Conservation (phyloP, 2,113 vertebrate genomes). For the Herpetotheres cachinnans region DNA sequence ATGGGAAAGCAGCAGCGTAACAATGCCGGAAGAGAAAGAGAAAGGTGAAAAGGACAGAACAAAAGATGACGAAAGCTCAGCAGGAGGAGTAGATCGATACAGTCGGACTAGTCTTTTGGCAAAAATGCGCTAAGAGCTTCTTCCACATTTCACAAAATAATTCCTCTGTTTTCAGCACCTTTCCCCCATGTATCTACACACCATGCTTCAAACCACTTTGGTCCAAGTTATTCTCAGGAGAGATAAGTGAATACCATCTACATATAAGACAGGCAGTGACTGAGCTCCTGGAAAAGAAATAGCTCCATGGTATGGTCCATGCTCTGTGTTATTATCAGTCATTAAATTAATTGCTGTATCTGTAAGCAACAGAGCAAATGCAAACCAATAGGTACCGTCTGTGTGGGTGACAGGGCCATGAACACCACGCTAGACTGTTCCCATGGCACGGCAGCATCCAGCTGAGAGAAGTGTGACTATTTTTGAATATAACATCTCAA, state of each 20-base stretch:
- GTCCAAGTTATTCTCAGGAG: not conserved
- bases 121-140: not conserved
- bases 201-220: not conserved
- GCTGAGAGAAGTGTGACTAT: not conserved
- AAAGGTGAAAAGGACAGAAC: not conserved
- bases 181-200: not conserved
- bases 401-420: not conserved
- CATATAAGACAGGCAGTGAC: not conserved
- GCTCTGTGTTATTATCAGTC: not conserved
- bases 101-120: fast-evolving
- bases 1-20: not conserved
- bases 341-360: not conserved
- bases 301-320: fast-evolving
- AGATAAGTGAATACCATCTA: not conserved
- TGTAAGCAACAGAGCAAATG: not conserved
- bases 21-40: not conserved
- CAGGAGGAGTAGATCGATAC: fast-evolving
- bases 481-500: not conserved
- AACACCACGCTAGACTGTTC: not conserved
- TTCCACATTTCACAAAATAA: not conserved
- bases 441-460: not conserved
- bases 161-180: not conserved
- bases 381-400: not conserved
- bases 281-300: not conserved
- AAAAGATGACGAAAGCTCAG: not conserved